Evolutionary conservation across 2,797 vertebrate species (phyloP), one percentile per base, ranked within the genome.

Genomic region (Kryptopterus vitreolus): DNA sequence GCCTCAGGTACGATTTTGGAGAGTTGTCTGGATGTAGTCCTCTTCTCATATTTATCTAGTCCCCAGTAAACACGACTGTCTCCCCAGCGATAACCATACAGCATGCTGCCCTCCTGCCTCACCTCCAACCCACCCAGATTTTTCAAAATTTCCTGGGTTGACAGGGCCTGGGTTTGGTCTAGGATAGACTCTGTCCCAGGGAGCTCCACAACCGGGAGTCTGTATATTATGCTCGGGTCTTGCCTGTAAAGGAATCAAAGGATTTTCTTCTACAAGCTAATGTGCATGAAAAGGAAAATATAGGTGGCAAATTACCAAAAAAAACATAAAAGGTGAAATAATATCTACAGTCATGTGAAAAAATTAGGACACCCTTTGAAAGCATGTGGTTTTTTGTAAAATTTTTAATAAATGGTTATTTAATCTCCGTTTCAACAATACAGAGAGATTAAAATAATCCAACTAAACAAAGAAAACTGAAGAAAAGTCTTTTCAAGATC

Each of bases 61-160:
- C 95, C 93, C 96, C 96, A 98, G 84, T 90, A 96, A 0, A 91
- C 86, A 65, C 85, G 92, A 85, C 87, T 92, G 22, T 89, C 90
- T 0, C 96, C 96, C 15, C 75, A 86, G 0, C 96, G 92, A 77
- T 79, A 90, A 29, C 92, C 90, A 0, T 85, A 90, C 52, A 98
- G 84, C 22, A 71, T 46, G 0, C 83, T 66, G 2, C 90, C 91
- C 0, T 77, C 86, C 31, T 89, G 88, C 20, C 92, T 87, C 61
- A 97, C 83, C 0, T 92, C 89, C 68, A 96, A 84, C 0, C 95
- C 95, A 0, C 87, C 94, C 77, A 98, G 81, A n/a, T 83, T 91
- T 26, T 87, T 78, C 81, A 97, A 89, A 62, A 98, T 92, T 0
- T 79, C 81, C 1, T 84, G 85, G 59, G 95, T 95, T 22, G 90